Evolutionary conservation across 2,797 vertebrate genomes (phyloP).

Genomic region (Mus caroli): DNA sequence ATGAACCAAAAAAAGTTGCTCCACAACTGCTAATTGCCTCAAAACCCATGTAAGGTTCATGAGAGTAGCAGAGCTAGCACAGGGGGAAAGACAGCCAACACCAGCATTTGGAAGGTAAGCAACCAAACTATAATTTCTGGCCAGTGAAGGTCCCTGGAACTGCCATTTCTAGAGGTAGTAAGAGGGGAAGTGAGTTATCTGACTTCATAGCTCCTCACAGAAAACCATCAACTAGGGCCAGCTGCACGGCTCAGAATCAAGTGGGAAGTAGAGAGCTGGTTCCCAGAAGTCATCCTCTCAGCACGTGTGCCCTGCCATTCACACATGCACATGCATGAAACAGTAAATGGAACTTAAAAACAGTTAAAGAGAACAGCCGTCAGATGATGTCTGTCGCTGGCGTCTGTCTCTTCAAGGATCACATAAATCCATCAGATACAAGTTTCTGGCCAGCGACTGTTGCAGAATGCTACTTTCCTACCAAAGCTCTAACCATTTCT

Average conservation of each 20-base stretch:
- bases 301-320: background rate
- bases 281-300: background rate
- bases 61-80: background rate
- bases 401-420: background rate
- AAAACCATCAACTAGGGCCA: background rate
- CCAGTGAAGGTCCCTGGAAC: background rate
- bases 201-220: background rate
- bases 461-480: constrained; percentile 19
- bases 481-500: constrained; percentile 40
- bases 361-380: background rate
- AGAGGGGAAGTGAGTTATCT: background rate
- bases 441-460: constrained; percentile 9
- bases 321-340: background rate
- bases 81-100: background rate
- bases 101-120: background rate
- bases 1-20: background rate
- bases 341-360: background rate
- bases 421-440: constrained; percentile 31
- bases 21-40: background rate
- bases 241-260: background rate
- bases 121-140: background rate
- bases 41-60: background rate
- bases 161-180: background rate
- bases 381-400: background rate
- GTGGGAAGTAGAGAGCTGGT: background rate